These are phyloP conservation scores for Ammospiza nelsoni DNA, from an alignment of 2,113 vertebrate species.

Conservation along the genomic window DNA sequence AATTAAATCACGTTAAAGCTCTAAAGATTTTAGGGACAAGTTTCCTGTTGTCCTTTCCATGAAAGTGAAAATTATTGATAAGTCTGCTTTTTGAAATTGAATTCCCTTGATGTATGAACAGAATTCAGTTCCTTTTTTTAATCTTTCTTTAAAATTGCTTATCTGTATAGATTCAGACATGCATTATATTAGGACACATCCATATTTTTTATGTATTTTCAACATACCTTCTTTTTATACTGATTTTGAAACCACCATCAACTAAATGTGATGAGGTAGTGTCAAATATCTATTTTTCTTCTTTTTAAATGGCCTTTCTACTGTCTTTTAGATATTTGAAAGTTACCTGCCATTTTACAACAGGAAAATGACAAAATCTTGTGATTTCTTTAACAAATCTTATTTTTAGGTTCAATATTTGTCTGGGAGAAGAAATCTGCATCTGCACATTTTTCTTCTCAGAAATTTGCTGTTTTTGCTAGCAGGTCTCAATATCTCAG, in stretches of 20 bases:
- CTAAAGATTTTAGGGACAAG: not conserved
- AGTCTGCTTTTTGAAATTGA: not conserved
- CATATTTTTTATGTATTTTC: not conserved
- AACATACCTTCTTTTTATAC: rapidly evolving
- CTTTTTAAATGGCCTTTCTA: not conserved
- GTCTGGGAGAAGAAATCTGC: not conserved
- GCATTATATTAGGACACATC: not conserved
- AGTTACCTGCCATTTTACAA: not conserved
- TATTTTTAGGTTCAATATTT: not conserved
- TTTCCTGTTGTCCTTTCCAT: not conserved
- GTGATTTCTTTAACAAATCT: rapidly evolving
- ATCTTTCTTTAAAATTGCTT: not conserved
- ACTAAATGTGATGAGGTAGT: not conserved
- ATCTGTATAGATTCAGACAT: not conserved
- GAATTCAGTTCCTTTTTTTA: not conserved
- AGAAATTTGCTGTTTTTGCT: not conserved
- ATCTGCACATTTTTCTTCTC: not conserved
- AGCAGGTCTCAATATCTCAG: not conserved
- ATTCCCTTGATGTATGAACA: not conserved
- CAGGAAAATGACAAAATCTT: not conserved
- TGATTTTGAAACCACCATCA: not conserved
- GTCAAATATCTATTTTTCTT: not conserved
- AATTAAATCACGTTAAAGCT: not conserved
- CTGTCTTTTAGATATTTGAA: not conserved
- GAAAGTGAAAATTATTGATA: not conserved